Evolutionary conservation across 1,140 invertebrate genomes (phyloP), one percentile per base, ranked within the genome.

Genomic region (Drosophila orosa): DNA sequence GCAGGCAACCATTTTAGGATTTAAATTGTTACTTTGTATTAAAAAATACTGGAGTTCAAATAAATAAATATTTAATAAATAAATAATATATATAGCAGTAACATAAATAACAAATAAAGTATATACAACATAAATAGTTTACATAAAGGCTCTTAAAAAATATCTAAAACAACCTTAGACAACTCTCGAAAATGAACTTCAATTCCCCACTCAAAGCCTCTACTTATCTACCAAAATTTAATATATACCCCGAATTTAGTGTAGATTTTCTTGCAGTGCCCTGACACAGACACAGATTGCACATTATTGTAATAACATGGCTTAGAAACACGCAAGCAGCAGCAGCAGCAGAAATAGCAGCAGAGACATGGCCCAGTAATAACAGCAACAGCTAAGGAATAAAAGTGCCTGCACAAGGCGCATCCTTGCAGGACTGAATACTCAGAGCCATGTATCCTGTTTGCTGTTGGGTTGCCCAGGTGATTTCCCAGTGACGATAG

Each of bases 291-390:
- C 42, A 24, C 39, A 39, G 65, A 56, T 80, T 60, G 57, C 83
- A 77, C 72, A 87, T 87, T 89, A 87, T 87, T 87, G 83, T 87
- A 82, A 87, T 89, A 87, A 87, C 84, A 87, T 89, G 83, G 80
- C 80, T 84, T 89, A 89, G 76, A 80, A 87, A 84, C 84, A 87
- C 76, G 80, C 84, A 83, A 67, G 71, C 61, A 77, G 60, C 62
- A 68, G 39, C 47, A 63, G 15, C 67, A 66, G 42, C 48, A 65
- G 15, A 44, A 61, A 48, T 56, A 67, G 48, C 61, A 69, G 62
- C 50, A 57, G 54, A 71, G 50, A 60, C 77, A 65, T 52, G 65
- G 60, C 58, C 45, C 58, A 17, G 31, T 35, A 60, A 17, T 31
- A 65, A 27, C 59, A 82, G 60, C 52, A 76, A 57, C 63, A 79